Evolutionary conservation across 2,888 invertebrate species (phyloP).

Genomic region (Melanophora roralis): DNA sequence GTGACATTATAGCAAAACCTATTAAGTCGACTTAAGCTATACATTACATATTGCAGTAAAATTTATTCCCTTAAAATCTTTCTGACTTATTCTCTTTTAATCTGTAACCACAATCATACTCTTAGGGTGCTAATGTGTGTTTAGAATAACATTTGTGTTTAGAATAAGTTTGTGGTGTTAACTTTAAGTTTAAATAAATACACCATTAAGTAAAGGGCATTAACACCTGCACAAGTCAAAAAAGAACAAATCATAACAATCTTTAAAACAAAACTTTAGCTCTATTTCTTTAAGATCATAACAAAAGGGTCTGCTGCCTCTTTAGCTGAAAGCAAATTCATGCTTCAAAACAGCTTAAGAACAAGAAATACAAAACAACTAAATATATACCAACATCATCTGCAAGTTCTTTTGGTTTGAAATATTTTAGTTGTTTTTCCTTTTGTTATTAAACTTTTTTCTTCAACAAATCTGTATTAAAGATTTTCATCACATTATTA

Average conservation of each 20-base stretch:
- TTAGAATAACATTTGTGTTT: not conserved
- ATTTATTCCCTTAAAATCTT: too few species aligned
- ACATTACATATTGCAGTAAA: too few species aligned
- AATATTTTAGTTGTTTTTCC: not conserved
- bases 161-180: conserved; percentile 26
- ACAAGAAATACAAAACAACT: not conserved
- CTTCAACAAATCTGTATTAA: conserved; percentile 17
- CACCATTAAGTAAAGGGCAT: conserved; percentile 46
- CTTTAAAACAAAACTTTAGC: not conserved
- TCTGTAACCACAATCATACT: too few species aligned
- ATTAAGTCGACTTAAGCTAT: too few species aligned
- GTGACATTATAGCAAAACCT: too few species aligned
- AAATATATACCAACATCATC: not conserved
- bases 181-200: conserved; percentile 38
- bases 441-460: not conserved
- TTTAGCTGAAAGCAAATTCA: not conserved
- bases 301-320: not conserved
- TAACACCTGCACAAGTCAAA: conserved; percentile 38
- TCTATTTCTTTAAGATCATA: not conserved
- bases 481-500: conserved; percentile 23
- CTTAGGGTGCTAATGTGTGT: not conserved
- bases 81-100: too few species aligned
- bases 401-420: not conserved
- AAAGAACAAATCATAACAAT: not conserved
- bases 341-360: not conserved